Base-by-base conservation (phyloP, 2,888 invertebrate species). In the Trissoscelio sp. region DNA sequence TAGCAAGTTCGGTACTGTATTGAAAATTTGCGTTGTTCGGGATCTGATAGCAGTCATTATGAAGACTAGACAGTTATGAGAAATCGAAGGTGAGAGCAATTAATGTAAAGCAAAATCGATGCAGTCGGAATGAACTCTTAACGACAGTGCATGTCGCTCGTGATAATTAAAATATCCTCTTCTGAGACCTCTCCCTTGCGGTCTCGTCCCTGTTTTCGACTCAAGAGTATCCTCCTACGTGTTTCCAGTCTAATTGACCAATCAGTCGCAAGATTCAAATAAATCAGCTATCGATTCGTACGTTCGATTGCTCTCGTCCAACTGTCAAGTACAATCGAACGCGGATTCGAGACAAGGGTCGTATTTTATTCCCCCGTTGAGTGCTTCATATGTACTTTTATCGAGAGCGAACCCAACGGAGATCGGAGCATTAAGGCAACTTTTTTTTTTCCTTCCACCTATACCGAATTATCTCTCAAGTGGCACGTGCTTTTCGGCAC, bases 111-210 rank as follows among this genome's bases (percentile, higher is more conserved):
- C 77, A 85, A 86, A 88, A 89, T 89, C 88, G 84, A 88, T 88
- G 84, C 83, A 72, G 83, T 73, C 77, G 82, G 82, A 72, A 75
- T 53, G 83, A 86, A 82, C 72, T 83, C 81, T 84, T 81, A 83
- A 87, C 86, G 77, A 86, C 85, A 81, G 83, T 84, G 82, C 83
- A 79, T 85, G 79, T 83, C 83, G 81, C 53, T 86, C 83, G 86
- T 86, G 89, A 91, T 91, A 91, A 91, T 91, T 91, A 90, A 91
- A 91, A 90, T 89, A 90, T 89, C 88, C 89, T 88, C 89, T 88
- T 86, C 82, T 75, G 72, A 83, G 80, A 79, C 82, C 85, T 85
- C 84, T 74, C 86, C 86, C 85, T 85, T 83, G 83, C 83, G 69
- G 67, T 83, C 83, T 84, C 79, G 67, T 72, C 66, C 58, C 79